Percentiles rank a stretch among this genome's conserved stretches.
Evolutionary conservation across 1,140 invertebrate species (phyloP).

Genomic region (Nixonia krombeini): DNA sequence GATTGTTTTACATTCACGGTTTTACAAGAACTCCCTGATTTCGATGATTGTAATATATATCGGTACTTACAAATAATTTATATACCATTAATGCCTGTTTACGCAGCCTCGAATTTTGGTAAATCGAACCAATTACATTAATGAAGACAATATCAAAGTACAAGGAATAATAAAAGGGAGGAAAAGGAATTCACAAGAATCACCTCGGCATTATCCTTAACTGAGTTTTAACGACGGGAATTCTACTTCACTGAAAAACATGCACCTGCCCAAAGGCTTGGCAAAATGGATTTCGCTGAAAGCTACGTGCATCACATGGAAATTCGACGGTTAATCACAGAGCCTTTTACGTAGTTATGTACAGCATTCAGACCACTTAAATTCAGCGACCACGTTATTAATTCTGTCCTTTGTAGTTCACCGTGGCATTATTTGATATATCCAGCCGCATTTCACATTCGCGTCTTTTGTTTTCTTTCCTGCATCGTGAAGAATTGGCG

Average conservation of each 20-base stretch:
- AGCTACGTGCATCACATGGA: slow-evolving; percentile 50
- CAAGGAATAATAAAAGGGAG: too few species aligned
- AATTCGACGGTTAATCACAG: slow-evolving; percentile 48
- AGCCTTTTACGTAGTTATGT: slow-evolving; percentile 45
- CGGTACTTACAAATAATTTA: too few species aligned
- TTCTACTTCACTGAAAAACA: slow-evolving; percentile 39
- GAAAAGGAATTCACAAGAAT: slow-evolving; percentile 43
- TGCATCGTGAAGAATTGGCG: too few species aligned
- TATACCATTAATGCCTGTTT: too few species aligned
- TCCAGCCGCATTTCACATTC: too few species aligned
- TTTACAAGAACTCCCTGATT: too few species aligned
- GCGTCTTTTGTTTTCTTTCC: too few species aligned
- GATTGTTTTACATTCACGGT: too few species aligned
- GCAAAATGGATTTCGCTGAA: slow-evolving; percentile 48
- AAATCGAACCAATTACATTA: too few species aligned
- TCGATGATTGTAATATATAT: too few species aligned
- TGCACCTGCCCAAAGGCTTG: slow-evolving; percentile 52
- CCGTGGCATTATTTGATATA: slow-evolving; percentile 8
- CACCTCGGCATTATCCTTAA: slow-evolving; percentile 63
- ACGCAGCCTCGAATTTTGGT: too few species aligned
- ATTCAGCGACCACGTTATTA: slow-evolving; percentile 39
- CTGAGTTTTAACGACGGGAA: slow-evolving; percentile 66
- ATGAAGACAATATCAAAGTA: too few species aligned
- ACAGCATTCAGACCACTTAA: slow-evolving; percentile 37
- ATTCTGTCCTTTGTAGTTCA: slow-evolving; percentile 36